phyloP scores from a whole-genome alignment of 2,888 invertebrate genomes.

The Tetragonula carbonaria region DNA sequence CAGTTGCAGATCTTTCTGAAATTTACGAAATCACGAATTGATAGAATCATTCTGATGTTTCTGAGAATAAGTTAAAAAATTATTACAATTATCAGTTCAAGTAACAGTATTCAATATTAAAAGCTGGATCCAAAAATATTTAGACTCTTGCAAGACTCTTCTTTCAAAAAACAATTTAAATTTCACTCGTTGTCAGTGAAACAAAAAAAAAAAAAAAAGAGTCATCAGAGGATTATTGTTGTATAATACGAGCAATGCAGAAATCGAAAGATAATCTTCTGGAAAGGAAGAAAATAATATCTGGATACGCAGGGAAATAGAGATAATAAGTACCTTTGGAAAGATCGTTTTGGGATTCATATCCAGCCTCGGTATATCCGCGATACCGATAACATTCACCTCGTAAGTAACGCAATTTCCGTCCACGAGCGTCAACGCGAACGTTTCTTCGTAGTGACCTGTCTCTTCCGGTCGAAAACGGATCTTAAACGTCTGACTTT shows the following conservation, averaged over 20 bases:
- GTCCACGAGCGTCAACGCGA: constrained; percentile 66
- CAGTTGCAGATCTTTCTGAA: no score
- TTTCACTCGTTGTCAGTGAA: background rate
- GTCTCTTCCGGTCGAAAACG: constrained; percentile 70
- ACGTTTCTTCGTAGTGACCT: constrained; percentile 69
- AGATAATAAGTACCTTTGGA: constrained; percentile 52
- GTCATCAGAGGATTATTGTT: background rate
- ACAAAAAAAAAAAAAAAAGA: background rate
- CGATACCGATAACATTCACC: constrained; percentile 70
- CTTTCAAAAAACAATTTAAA: background rate
- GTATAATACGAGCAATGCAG: background rate
- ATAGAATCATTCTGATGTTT: no score
- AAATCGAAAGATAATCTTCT: background rate
- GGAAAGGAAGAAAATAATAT: no score
- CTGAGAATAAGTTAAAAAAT: no score
- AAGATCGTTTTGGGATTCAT: constrained; percentile 73
- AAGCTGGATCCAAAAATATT: no score
- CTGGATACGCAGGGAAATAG: background rate
- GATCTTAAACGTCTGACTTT: constrained; percentile 70
- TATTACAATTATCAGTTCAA: no score
- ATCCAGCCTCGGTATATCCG: constrained; percentile 74
- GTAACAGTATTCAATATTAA: no score
- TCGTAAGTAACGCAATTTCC: constrained; percentile 60
- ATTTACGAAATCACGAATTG: no score
- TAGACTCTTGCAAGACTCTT: background rate